These are phyloP conservation scores for Stictocephala bisonia DNA, from an alignment of 2,888 invertebrate species.

Conservation along the genomic window DNA sequence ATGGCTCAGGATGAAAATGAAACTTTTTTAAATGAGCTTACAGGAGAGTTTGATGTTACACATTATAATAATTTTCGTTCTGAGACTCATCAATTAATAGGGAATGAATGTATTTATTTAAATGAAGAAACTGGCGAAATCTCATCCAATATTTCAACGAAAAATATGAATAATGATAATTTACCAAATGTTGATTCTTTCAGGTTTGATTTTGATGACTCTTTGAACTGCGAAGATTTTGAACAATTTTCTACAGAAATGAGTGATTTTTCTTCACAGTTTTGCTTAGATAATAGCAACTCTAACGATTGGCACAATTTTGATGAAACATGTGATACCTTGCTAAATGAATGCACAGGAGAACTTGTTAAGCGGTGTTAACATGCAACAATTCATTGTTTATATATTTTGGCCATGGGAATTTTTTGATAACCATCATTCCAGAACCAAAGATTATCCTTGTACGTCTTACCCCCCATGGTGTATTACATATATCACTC, in stretches of 20 bases:
- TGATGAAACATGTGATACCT: conserved; percentile 3
- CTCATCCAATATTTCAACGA: neutral
- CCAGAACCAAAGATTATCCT: too few relatives aligned
- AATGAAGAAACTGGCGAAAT: conserved; percentile 37
- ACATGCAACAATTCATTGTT: too few relatives aligned
- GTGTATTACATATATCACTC: too few relatives aligned
- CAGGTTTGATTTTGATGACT: conserved; percentile 20
- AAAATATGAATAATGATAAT: neutral
- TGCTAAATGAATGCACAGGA: conserved; percentile 31
- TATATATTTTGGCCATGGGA: too few relatives aligned
- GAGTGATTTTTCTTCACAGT: conserved; percentile 1
- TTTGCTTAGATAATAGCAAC: neutral
- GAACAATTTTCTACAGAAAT: neutral
- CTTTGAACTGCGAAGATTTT: conserved; percentile 25
- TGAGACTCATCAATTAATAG: neutral
- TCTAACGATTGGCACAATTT: neutral
- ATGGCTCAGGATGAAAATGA: conserved; percentile 22
- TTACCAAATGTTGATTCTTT: neutral
- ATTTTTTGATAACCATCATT: too few relatives aligned
- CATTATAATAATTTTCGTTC: too few relatives aligned
- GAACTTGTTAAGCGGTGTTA: conserved; percentile 26
- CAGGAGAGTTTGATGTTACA: conserved; percentile 12
- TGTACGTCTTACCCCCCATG: too few relatives aligned
- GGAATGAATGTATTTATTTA: conserved; percentile 1
- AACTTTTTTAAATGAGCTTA: conserved; percentile 27